A percentile compares a stretch with the other conserved stretches of the same genome.
phyloP scores from a whole-genome alignment of 1,140 invertebrate species.

The Yoshiicerus persimilis region DNA sequence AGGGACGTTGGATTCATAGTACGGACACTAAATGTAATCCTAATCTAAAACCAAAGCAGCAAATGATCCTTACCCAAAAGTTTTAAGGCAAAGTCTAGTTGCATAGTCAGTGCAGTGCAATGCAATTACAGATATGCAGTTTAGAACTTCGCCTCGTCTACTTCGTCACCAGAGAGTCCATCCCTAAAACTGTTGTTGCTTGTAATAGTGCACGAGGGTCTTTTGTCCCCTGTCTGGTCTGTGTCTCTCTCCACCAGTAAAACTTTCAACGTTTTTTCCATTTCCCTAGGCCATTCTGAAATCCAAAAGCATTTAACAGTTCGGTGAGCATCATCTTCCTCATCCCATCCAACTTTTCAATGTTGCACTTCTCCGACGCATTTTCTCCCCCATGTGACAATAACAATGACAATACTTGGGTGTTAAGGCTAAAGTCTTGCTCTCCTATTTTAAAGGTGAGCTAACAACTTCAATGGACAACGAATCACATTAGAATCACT shows the following conservation, averaged over 20 bases:
- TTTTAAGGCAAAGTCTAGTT: no score
- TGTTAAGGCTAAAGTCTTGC: neutral
- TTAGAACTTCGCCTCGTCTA: no score
- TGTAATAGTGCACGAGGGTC: neutral
- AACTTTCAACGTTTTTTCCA: neutral
- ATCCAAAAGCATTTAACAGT: neutral
- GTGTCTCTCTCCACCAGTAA: neutral
- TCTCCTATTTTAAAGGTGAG: neutral
- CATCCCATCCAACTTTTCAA: neutral
- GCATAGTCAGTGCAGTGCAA: neutral
- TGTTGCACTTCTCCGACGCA: neutral
- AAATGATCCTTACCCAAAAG: neutral
- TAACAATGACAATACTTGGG: neutral
- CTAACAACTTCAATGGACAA: neutral
- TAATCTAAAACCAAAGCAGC: constrained; percentile 1
- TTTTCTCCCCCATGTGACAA: neutral
- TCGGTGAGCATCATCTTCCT: neutral
- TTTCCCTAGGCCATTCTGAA: neutral
- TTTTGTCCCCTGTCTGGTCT: neutral
- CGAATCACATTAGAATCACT: neutral
- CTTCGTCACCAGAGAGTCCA: neutral
- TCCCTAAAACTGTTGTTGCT: neutral
- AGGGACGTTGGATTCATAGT: neutral
- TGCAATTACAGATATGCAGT: neutral
- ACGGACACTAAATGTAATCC: neutral